Percentiles rank a stretch among this genome's conserved stretches.
These are phyloP conservation scores for Callorhinus ursinus DNA, from an alignment of 2,113 vertebrate species.

Conservation along the genomic window DNA sequence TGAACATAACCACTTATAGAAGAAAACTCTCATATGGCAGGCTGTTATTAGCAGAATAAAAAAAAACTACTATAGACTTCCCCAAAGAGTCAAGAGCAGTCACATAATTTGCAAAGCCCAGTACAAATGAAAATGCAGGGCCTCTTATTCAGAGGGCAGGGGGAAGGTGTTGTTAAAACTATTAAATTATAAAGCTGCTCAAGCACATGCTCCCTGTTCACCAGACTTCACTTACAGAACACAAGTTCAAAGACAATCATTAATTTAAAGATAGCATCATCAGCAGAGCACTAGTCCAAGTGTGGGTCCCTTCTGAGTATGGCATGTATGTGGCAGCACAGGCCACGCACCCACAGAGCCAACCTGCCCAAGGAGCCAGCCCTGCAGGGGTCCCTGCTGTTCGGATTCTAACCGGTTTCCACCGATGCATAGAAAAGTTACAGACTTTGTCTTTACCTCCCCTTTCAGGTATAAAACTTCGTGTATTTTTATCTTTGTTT, in stretches of 20 bases:
- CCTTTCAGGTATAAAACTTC: neutral
- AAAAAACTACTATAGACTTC: neutral
- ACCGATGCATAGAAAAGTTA: neutral
- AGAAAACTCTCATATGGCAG: constrained; percentile 2
- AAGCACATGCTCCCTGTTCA: neutral
- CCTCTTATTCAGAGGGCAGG: neutral
- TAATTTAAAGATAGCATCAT: neutral
- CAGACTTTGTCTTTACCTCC: neutral
- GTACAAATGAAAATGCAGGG: neutral
- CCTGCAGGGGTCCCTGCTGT: neutral
- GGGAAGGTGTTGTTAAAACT: neutral
- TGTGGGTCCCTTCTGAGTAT: neutral
- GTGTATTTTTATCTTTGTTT: constrained; percentile 21
- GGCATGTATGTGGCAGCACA: neutral
- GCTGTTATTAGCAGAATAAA: neutral
- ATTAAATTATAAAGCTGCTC: neutral
- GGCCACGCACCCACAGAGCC: rapidly evolving
- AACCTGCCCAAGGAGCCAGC: neutral
- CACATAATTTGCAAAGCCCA: neutral
- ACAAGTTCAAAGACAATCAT: neutral
- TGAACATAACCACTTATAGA: neutral
- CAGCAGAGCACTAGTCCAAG: neutral
- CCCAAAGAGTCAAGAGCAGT: neutral
- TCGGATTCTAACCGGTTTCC: neutral
- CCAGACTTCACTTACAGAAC: neutral